phyloP scores from a whole-genome alignment of 2,797 vertebrate genomes.

The Sarcophilus harrisii region DNA sequence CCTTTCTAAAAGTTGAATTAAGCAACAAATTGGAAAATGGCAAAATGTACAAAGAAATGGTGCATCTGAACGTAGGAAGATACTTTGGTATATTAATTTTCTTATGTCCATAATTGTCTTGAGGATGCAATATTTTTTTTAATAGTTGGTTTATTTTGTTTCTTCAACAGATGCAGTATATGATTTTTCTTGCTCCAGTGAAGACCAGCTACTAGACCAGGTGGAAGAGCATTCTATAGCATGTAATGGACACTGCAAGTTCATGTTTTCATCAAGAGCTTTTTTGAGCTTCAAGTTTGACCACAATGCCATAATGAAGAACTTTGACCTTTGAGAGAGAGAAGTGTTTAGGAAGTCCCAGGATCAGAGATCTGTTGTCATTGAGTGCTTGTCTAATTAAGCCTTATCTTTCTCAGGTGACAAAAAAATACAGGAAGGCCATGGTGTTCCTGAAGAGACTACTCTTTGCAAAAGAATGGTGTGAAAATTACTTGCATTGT shows the following conservation, averaged over 20 bases:
- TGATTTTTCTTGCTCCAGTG: conserved; percentile 84
- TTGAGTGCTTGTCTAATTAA: conserved; percentile 82
- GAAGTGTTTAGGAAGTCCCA: conserved; percentile 37
- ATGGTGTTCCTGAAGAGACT: conserved; percentile 81
- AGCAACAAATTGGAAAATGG: not conserved
- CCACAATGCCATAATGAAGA: conserved; percentile 96
- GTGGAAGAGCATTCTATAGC: conserved; percentile 81
- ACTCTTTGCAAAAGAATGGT: conserved; percentile 77
- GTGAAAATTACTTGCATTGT: conserved; percentile 85
- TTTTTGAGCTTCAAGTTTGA: conserved; percentile 97
- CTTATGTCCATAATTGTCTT: not conserved
- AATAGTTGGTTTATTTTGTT: conserved; percentile 35
- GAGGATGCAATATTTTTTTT: not conserved
- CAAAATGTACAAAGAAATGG: not conserved
- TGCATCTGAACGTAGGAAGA: conserved; percentile 24
- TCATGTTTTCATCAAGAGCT: conserved; percentile 91
- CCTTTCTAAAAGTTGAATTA: not conserved
- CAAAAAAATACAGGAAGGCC: conserved; percentile 86
- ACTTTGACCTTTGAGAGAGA: conserved; percentile 89
- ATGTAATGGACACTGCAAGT: conserved; percentile 87
- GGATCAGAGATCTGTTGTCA: conserved; percentile 76
- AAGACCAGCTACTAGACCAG: conserved; percentile 83
- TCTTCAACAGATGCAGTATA: conserved; percentile 81
- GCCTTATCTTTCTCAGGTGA: conserved; percentile 89
- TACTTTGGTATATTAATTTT: not conserved